Percentiles rank a stretch among this genome's conserved stretches.
These are phyloP conservation scores for Microlaimidae sp. DNA, from an alignment of 2,888 invertebrate species.

Conservation along the genomic window DNA sequence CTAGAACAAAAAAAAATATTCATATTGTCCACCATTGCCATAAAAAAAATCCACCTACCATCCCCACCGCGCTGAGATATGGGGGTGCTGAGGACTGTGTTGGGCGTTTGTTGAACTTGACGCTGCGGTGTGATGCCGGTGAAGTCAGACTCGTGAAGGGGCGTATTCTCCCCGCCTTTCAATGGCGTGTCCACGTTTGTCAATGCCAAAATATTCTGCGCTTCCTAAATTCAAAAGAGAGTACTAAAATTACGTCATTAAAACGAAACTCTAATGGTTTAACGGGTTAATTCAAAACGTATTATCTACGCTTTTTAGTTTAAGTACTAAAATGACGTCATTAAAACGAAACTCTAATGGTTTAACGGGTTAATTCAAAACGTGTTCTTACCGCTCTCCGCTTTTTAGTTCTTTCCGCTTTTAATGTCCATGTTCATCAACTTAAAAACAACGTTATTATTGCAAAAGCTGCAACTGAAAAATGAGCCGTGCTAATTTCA, in stretches of 20 bases:
- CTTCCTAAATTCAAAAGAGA: conserved; percentile 69
- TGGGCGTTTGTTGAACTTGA: conserved; percentile 59
- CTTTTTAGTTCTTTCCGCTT: no score
- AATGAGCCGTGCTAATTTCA: no score
- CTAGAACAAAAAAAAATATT: no score
- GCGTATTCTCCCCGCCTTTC: conserved; percentile 85
- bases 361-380: not conserved
- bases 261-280: not conserved
- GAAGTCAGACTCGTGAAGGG: conserved; percentile 72
- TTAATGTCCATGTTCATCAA: no score
- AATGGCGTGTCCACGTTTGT: conserved; percentile 93
- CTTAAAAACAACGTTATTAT: no score
- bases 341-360: not conserved
- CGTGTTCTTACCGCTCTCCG: no score
- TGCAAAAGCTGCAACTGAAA: no score
- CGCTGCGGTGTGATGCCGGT: conserved; percentile 57
- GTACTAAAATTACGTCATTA: no score
- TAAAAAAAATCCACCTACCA: no score
- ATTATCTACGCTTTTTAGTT: no score
- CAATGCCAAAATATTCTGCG: conserved; percentile 93
- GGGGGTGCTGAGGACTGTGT: conserved; percentile 72
- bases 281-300: not conserved
- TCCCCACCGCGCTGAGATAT: not conserved
- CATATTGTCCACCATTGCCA: no score
- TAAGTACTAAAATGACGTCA: no score